Base-by-base conservation (phyloP, 1,140 invertebrate species). In the Thaumatotibia leucotreta region DNA sequence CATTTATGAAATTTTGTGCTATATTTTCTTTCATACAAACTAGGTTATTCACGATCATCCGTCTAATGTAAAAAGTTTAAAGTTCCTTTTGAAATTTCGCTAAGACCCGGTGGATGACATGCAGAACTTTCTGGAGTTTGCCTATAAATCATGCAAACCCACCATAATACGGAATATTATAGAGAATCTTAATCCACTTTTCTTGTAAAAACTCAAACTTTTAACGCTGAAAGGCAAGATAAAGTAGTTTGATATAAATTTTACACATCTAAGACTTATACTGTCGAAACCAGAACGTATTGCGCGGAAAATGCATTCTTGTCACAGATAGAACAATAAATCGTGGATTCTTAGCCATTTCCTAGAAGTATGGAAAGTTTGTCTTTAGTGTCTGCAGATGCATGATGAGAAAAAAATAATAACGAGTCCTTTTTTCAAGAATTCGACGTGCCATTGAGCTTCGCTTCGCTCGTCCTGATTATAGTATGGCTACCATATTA, bases 101-200 rank as follows among this genome's bases (percentile, higher is more conserved):
- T 78, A 77, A 79, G 77, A 85, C 76, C 77, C 80, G 72, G 79
- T 76, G 72, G 84, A 89, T 86, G 86, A 85, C 86, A 88, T 87
- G 82, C 79, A 68, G 74, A 88, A 88, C 72, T 88, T 87, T 69
- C 49, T 50, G 49, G 86, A 87, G 76, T 87, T 83, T 73, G 70
- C 79, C 83, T 84, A 87, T 87, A 87, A 87, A 88, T 87, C 86
- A 88, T 86, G 77, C 71, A 79, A 80, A 80, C 78, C 72, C 76
- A 79, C 71, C 79, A 70, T 82, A 75, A 83, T 82, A 71, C 81
- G 79, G 83, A 82, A 84, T 86, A 84, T 84, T 86, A 80, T 79
- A 80, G 72, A 70, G 84, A 82, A 83, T 83, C 82, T 84, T 86
- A 88, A 88, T 88, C 83, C 82, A 83, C 78, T 88, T 84, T 83